Conservation (phyloP, 2,797 vertebrate genomes). For the Helostoma temminkii region DNA sequence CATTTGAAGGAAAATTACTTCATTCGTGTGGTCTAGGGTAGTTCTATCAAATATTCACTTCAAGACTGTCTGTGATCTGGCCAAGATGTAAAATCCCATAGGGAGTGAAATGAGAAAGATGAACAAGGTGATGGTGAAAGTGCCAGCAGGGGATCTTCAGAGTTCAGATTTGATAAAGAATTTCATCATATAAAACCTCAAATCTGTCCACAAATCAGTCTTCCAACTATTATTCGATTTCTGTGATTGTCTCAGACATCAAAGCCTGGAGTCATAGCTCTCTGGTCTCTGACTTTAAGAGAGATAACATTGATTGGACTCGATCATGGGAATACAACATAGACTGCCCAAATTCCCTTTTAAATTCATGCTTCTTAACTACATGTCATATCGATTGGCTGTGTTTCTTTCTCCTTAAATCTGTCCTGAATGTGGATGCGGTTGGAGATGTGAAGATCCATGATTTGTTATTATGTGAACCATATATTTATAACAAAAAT, state of each 20-base stretch:
- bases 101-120: constrained; percentile 63
- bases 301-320: constrained; percentile 73
- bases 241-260: constrained; percentile 72
- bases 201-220: constrained; percentile 66
- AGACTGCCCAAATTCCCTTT: constrained; percentile 52
- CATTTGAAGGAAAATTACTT: constrained; percentile 81
- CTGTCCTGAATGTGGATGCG: constrained; percentile 48
- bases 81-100: constrained; percentile 68
- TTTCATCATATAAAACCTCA: constrained; percentile 49
- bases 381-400: constrained; percentile 60
- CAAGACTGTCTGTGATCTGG: constrained; percentile 68
- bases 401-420: constrained; percentile 45
- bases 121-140: constrained; percentile 62
- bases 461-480: constrained; percentile 22
- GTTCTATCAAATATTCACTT: constrained; percentile 74
- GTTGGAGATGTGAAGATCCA: constrained; percentile 16
- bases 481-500: constrained; percentile 15
- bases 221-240: constrained; percentile 67
- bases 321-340: constrained; percentile 68
- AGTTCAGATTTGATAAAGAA: constrained; percentile 73
- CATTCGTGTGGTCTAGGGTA: constrained; percentile 60
- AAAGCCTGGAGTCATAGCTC: constrained; percentile 65
- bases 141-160: constrained; percentile 44
- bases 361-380: constrained; percentile 63
- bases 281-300: constrained; percentile 59